A percentile compares a stretch with the other conserved stretches of the same genome.
These are phyloP conservation scores for Listronotus bonariensis DNA, from an alignment of 1,140 invertebrate genomes.

Conservation along the genomic window DNA sequence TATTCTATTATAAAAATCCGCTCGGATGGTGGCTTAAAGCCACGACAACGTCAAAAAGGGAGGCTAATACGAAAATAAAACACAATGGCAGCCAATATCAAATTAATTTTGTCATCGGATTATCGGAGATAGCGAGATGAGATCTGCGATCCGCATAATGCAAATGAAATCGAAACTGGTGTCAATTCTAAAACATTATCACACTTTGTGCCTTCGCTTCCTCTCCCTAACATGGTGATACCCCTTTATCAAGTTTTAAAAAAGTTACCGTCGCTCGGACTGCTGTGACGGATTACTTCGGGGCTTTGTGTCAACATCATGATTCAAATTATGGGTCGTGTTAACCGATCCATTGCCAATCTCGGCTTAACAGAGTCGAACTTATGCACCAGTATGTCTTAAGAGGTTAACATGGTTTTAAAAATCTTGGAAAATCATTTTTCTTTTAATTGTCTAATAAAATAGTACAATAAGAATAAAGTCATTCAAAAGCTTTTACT, in stretches of 20 bases:
- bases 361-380: not conserved
- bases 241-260: constrained; percentile 47
- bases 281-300: constrained; percentile 53
- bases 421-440: no score
- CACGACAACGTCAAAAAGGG: constrained; percentile 5
- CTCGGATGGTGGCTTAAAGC: no score
- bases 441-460: no score
- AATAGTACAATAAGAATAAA: no score
- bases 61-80: constrained; percentile 22
- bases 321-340: constrained; percentile 51
- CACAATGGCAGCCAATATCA: constrained; percentile 41
- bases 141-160: constrained; percentile 51
- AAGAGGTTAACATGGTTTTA: no score
- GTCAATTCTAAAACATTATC: constrained; percentile 53
- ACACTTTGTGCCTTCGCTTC: constrained; percentile 42
- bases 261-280: constrained; percentile 47
- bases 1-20: no score
- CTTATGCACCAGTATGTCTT: no score
- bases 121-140: constrained; percentile 46
- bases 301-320: constrained; percentile 55
- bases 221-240: constrained; percentile 13
- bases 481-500: no score
- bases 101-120: constrained; percentile 50
- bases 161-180: constrained; percentile 54
- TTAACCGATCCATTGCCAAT: constrained; percentile 41